Percentiles rank a stretch among this genome's conserved stretches.
These are phyloP conservation scores for Melanophora roralis DNA, from an alignment of 2,888 invertebrate species.

Conservation along the genomic window DNA sequence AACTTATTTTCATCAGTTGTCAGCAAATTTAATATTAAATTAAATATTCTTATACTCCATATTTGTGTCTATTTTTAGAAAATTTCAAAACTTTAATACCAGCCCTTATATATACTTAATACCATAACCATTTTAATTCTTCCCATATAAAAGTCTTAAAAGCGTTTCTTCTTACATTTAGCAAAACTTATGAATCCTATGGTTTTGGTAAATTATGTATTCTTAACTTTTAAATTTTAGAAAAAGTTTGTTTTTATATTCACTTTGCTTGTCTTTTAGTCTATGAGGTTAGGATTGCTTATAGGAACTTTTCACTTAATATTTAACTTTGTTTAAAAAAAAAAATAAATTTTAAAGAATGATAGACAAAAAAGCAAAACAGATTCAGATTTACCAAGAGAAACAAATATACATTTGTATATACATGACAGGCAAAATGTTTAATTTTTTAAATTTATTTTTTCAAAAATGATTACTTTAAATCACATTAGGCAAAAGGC, in stretches of 20 bases:
- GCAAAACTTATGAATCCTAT: slow-evolving; percentile 35
- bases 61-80: background rate
- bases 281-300: slow-evolving; percentile 38
- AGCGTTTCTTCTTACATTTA: slow-evolving; percentile 11
- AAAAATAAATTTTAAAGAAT: background rate
- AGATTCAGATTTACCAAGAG: too few species aligned
- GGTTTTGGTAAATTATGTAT: slow-evolving; percentile 38
- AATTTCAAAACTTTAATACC: background rate
- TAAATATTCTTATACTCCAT: too few species aligned
- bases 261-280: background rate
- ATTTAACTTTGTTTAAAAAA: slow-evolving; percentile 58
- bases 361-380: background rate
- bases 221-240: slow-evolving; percentile 33
- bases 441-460: slow-evolving; percentile 13
- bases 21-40: too few species aligned
- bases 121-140: slow-evolving; percentile 6
- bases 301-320: slow-evolving; percentile 43
- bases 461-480: slow-evolving; percentile 18
- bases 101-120: slow-evolving; percentile 26
- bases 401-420: too few species aligned
- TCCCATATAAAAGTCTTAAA: background rate
- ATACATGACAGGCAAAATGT: background rate
- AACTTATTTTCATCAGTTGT: too few species aligned
- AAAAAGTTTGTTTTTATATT: slow-evolving; percentile 31
- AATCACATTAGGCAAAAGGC: slow-evolving; percentile 2